Evolutionary conservation across 2,888 invertebrate species (phyloP), one percentile per base, ranked within the genome.

Genomic region (Plusia festucae): DNA sequence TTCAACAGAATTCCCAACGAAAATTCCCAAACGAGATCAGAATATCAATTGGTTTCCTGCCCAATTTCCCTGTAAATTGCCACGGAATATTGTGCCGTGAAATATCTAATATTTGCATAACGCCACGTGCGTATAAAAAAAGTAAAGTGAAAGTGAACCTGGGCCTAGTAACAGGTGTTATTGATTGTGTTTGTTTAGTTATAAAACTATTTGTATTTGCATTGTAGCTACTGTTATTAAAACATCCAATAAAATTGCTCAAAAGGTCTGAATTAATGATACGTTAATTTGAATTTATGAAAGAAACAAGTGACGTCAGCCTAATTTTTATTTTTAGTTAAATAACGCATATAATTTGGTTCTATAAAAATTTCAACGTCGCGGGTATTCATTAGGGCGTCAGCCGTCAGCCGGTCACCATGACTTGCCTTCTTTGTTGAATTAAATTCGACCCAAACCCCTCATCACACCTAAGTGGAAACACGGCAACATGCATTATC

Each of bases 31-130:
- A 91, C 93, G 91, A 87, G 91, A 90, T 88, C 88, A 82, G 93
- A 93, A 93, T 93, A 93, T 91, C 92, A 93, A 93, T 92, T 88
- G 91, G 87, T 88, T 86, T 87, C 88, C 90, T 88, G 89, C 86
- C 90, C 92, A 92, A 93, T 92, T 93, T 92, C 88, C 91, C 88
- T 88, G 88, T 84, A 91, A 91, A 93, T 92, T 90, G 92, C 89
- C 84, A 88, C 86, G 85, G 89, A 90, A 92, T 90, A 91, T 93
- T 91, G 89, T 90, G 81, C 87, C 88, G 85, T 85, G 86, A 88
- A 90, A 85, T 88, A 87, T 88, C 86, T 89, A 88, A 90, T 91
- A 93, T 92, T 92, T 91, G 88, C 91, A 91, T 83, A 83, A 81
- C 75, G 72, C 86, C 85, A 86, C 82, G 83, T 86, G 85, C 84